These are phyloP conservation scores for Elgaria multicarinata DNA, from an alignment of 2,113 vertebrate species.

Conservation along the genomic window DNA sequence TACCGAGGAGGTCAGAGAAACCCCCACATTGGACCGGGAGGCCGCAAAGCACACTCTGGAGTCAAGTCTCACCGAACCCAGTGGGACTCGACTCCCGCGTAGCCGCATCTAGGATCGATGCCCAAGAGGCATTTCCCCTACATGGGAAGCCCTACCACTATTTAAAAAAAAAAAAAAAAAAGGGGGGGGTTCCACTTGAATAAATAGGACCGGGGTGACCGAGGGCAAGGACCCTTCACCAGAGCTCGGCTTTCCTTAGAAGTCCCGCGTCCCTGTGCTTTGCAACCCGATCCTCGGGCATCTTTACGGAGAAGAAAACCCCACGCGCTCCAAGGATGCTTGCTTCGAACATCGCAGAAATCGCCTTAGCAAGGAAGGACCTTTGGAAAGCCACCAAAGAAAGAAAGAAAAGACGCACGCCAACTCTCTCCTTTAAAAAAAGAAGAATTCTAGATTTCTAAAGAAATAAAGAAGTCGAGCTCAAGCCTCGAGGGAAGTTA, in stretches of 20 bases:
- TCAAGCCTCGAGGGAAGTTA: not conserved
- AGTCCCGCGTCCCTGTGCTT: not conserved
- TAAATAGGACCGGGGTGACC: not conserved
- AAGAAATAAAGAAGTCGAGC: not conserved
- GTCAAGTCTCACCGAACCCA: not conserved
- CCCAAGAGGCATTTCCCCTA: not conserved
- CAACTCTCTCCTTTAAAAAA: not conserved
- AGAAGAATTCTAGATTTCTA: too few relatives aligned
- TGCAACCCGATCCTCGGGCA: not conserved
- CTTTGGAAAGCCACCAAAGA: too few relatives aligned
- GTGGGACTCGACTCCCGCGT: too few relatives aligned
- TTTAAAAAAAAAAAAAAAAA: not conserved
- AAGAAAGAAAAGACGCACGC: too few relatives aligned
- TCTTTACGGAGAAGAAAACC: not conserved
- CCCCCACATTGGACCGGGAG: not conserved
- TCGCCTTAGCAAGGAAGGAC: too few relatives aligned
- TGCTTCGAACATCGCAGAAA: too few relatives aligned
- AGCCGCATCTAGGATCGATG: not conserved
- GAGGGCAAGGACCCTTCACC: too few relatives aligned
- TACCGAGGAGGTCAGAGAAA: not conserved
- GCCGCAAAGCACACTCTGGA: not conserved
- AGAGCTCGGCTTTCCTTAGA: not conserved
- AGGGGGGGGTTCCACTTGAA: not conserved
- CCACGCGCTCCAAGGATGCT: not conserved
- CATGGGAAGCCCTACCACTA: not conserved